Evolutionary conservation across 2,797 vertebrate species (phyloP).

Genomic region (Echiichthys vipera): DNA sequence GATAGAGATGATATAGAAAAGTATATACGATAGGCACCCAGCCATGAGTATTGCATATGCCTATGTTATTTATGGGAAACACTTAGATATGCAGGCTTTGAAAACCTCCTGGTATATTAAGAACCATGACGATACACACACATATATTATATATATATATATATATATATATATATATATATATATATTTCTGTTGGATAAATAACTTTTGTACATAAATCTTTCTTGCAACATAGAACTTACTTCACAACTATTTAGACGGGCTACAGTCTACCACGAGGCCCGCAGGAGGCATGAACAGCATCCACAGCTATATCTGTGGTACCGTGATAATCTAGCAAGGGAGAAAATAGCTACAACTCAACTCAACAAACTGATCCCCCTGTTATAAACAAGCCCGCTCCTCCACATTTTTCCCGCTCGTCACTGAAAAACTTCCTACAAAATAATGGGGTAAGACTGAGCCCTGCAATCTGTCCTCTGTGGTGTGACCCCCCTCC

Average conservation of each 20-base stretch:
- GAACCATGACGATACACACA: no score
- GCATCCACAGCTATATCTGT: neutral
- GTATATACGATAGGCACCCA: no score
- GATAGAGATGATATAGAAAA: no score
- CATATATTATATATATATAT: no score
- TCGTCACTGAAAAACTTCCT: conserved; percentile 61
- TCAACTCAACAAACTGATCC: conserved; percentile 18
- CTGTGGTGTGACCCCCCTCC: conserved; percentile 59
- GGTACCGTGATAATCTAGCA: neutral
- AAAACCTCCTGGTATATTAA: neutral
- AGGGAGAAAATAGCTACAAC: conserved; percentile 22
- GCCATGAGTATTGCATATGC: no score
- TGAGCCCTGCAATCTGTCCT: conserved; percentile 65
- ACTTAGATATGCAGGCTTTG: neutral
- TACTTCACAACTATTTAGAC: conserved; percentile 13
- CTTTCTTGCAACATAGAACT: neutral
- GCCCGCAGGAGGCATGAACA: neutral
- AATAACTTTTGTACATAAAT: no score
- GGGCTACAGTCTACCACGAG: neutral
- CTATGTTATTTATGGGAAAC: neutral
- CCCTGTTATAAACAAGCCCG: conserved; percentile 43
- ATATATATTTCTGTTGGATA: no score
- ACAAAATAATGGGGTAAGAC: conserved; percentile 65
- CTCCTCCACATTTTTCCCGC: conserved; percentile 44
- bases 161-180: no score